Evolutionary conservation across 2,113 vertebrate genomes (phyloP).

Genomic region (Eulacestoma nigropectus): DNA sequence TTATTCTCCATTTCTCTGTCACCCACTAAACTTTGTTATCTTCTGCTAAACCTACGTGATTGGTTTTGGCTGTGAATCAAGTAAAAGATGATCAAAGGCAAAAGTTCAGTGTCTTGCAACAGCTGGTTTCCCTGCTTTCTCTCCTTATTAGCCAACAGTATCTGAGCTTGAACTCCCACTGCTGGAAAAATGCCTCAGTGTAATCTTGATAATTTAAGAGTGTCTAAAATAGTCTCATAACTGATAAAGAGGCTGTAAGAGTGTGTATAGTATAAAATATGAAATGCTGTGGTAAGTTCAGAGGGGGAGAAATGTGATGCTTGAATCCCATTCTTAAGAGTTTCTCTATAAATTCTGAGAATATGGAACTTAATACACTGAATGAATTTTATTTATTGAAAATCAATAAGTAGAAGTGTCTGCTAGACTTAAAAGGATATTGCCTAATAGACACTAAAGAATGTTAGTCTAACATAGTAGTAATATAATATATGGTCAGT

Average conservation of each 20-base stretch:
- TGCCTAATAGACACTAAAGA: not conserved
- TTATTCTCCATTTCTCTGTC: conserved; percentile 3
- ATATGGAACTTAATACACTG: not conserved
- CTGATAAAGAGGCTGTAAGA: not conserved
- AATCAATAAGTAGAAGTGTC: not conserved
- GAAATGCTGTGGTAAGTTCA: not conserved
- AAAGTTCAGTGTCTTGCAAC: conserved; percentile 30
- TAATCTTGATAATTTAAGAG: conserved; percentile 19
- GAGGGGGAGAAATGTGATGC: not conserved
- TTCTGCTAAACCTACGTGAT: not conserved
- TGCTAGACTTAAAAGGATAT: not conserved
- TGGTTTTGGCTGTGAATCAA: conserved; percentile 3
- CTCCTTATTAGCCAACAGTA: conserved; percentile 11
- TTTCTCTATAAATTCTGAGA: not conserved
- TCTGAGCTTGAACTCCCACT: not conserved
- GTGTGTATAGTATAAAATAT: not conserved
- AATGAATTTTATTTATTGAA: not conserved
- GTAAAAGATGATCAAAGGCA: conserved; percentile 34
- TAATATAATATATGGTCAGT: not conserved
- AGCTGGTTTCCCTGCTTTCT: conserved; percentile 51
- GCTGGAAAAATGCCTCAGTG: conserved; percentile 14
- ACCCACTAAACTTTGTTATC: conserved; percentile 14
- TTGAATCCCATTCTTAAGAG: not conserved
- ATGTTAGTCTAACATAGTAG: not conserved
- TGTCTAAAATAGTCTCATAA: not conserved